Evolutionary conservation across 2,888 invertebrate species (phyloP).

Genomic region (Teleogryllus oceanicus): DNA sequence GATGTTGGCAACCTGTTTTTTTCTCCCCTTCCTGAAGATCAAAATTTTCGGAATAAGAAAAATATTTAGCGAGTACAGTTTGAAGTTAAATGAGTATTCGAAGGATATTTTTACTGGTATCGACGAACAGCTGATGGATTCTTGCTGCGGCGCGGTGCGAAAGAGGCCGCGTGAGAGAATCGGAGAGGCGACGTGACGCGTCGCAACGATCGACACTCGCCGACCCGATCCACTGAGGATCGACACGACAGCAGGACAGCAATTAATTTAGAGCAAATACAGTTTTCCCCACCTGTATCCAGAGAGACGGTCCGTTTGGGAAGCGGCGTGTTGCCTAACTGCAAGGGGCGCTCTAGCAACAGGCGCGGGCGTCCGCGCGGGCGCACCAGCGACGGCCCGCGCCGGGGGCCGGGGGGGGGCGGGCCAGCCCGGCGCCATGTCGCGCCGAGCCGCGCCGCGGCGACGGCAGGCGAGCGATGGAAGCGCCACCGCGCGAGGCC

Average conservation of each 20-base stretch:
- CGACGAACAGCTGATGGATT: too few relatives aligned
- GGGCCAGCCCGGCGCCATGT: neutral
- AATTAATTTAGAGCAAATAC: neutral
- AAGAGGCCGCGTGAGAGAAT: too few relatives aligned
- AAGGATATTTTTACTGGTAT: too few relatives aligned
- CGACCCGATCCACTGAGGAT: too few relatives aligned
- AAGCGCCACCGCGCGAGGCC: conserved; percentile 25
- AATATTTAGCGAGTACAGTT: too few relatives aligned
- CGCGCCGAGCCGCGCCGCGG: neutral
- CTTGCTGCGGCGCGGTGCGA: too few relatives aligned
- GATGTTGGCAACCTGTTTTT: neutral
- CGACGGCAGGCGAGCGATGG: neutral
- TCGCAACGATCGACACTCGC: too few relatives aligned
- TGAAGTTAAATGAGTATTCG: too few relatives aligned
- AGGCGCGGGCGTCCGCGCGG: conserved; percentile 47
- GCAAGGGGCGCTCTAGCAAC: conserved; percentile 49
- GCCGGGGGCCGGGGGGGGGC: conserved; percentile 44
- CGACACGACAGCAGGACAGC: neutral
- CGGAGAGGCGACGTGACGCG: too few relatives aligned
- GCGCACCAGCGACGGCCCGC: neutral
- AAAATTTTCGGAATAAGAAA: too few relatives aligned
- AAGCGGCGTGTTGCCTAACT: conserved; percentile 39
- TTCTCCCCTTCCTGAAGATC: neutral
- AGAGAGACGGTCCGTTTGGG: conserved; percentile 35
- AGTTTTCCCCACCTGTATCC: conserved; percentile 22